Evolutionary conservation across 1,140 invertebrate species (phyloP).

Genomic region (Solenopsis fugax): DNA sequence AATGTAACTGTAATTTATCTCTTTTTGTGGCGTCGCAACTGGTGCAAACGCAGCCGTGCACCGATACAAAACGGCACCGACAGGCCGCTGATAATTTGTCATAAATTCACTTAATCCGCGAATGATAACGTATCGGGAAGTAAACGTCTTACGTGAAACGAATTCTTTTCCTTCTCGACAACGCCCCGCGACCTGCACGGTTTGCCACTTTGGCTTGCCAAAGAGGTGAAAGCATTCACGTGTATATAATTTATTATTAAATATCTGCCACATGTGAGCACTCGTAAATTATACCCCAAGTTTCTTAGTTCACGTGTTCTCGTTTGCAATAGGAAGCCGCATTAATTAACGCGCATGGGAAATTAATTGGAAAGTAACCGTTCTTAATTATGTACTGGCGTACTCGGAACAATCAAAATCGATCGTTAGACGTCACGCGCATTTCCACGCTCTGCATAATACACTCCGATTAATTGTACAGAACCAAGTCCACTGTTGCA

Average conservation of each 20-base stretch:
- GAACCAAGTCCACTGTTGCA: background rate
- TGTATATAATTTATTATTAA: conserved; percentile 38
- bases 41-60: conserved; percentile 12
- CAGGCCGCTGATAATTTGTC: conserved; percentile 17
- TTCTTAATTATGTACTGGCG: background rate
- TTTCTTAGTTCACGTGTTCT: conserved; percentile 28
- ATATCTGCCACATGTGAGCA: conserved; percentile 5
- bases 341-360: conserved; percentile 27
- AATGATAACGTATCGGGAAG: conserved; percentile 60
- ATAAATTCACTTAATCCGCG: conserved; percentile 60
- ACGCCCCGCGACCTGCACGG: too few species aligned
- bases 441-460: too few species aligned
- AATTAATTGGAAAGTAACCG: conserved; percentile 32
- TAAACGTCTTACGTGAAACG: conserved; percentile 26
- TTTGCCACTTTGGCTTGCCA: conserved; percentile 6
- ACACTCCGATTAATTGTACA: background rate
- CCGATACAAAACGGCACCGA: background rate
- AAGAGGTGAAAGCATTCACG: conserved; percentile 45
- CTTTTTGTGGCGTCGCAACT: background rate
- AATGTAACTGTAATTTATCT: conserved; percentile 12
- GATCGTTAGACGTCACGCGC: background rate
- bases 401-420: background rate
- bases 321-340: background rate
- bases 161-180: conserved; percentile 33
- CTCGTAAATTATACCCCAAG: conserved; percentile 23